Evolutionary conservation across 2,888 invertebrate species (phyloP), one percentile per base, ranked within the genome.

Genomic region (Rhyacophila evoluta): DNA sequence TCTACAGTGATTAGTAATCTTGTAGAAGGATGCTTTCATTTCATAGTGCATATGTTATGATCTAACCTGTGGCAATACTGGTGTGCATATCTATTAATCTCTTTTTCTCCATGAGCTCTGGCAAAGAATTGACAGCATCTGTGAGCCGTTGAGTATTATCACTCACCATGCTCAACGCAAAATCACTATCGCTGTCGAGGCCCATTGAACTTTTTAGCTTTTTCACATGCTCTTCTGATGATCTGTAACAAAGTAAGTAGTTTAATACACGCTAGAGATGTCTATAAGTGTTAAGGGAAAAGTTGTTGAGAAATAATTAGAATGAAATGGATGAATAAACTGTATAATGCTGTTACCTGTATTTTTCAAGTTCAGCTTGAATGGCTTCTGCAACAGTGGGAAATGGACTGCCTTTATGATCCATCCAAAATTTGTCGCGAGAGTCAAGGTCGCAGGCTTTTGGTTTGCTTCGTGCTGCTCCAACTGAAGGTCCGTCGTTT

Each of bases 51-150:
- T n/a, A n/a, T n/a, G n/a, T n/a, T n/a, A n/a, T n/a, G n/a, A n/a
- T n/a, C n/a, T 36, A 55, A 93, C 94, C 93, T 88, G 99, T 99
- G 1, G 99, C 99, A 82, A 99, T 95, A 83, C 98, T 98, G 27
- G 98, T 99, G 86, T 99, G 99, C 96, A 98, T 97, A 85, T 99
- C 99, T 84, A 99, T 98, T 11, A 99, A 91, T 39, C 98, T 91
- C 87, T 99, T 99, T 90, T 97, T 98, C 87, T 99, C 99, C 87
- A 99, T 92, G 28, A 99, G 90, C 85, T 98, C 98, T 0, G 99
- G 99, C 84, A 99, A 89, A 0, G 98, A 98, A 86, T 97, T 96
- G 6, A 99, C 98, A 25, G 99, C 98, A 80, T 94, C 96, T 0
- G 98, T 98, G 25, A 99, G 91, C 83, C 95, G 94, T 37, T 97